A percentile compares a stretch with the other conserved stretches of the same genome.
Conservation (phyloP, 2,113 vertebrate genomes). For the Pipa parva region DNA sequence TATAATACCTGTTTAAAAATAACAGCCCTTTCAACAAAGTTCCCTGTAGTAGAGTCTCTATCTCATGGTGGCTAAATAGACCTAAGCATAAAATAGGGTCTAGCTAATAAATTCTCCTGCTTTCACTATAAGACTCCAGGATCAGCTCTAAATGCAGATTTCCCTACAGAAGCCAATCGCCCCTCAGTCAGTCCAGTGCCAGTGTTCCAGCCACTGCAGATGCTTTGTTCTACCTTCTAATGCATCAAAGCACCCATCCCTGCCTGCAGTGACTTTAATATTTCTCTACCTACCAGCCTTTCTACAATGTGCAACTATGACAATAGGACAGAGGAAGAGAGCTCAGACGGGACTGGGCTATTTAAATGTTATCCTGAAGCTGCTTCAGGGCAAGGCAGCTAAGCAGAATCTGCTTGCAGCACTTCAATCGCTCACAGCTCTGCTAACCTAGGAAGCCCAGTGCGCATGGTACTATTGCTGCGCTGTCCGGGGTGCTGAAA, state of each 20-base stretch:
- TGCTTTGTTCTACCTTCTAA: background rate
- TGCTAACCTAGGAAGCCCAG: conserved; percentile 7
- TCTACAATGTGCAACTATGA: background rate
- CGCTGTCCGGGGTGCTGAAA: conserved; percentile 34
- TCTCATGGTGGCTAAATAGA: no score
- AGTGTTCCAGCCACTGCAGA: background rate
- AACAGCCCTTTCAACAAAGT: no score
- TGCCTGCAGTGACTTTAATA: no score
- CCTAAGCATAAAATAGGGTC: no score
- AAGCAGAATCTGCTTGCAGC: conserved; percentile 4
- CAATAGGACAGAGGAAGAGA: background rate
- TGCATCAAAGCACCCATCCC: background rate
- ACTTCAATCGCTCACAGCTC: background rate
- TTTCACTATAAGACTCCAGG: no score
- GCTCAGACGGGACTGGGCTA: background rate
- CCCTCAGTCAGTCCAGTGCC: no score
- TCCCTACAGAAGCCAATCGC: background rate
- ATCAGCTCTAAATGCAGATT: no score
- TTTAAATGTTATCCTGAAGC: background rate
- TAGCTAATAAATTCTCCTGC: no score
- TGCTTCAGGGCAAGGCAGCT: background rate
- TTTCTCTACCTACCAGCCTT: no score
- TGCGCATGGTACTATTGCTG: background rate
- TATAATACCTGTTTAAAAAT: no score
- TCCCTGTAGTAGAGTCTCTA: no score